Percentiles rank a stretch among this genome's conserved stretches.
These are phyloP conservation scores for Seira sanloemensis DNA, from an alignment of 2,888 invertebrate species.

Conservation along the genomic window DNA sequence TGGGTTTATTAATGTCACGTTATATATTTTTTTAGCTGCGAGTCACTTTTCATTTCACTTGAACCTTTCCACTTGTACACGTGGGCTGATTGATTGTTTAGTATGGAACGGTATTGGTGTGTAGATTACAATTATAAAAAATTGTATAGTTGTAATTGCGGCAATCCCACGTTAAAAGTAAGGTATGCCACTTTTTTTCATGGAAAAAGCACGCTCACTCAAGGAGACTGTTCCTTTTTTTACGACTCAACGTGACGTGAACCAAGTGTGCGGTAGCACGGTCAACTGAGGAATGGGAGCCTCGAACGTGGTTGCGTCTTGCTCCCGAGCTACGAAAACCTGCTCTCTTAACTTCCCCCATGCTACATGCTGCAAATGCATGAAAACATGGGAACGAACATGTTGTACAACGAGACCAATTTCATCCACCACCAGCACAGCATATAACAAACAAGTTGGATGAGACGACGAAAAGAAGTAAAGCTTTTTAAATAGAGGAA, in stretches of 20 bases:
- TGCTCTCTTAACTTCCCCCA: constrained; percentile 63
- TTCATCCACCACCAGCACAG: neutral
- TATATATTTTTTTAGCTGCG: neutral
- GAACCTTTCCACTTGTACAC: too few relatives aligned
- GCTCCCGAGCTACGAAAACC: constrained; percentile 58
- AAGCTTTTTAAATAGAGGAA: neutral
- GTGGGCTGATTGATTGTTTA: too few relatives aligned
- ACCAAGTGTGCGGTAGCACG: constrained; percentile 64
- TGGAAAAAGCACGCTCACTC: neutral
- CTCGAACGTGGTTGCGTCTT: constrained; percentile 56
- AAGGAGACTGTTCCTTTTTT: neutral
- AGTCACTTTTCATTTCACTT: neutral
- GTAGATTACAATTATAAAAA: neutral
- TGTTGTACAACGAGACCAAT: neutral
- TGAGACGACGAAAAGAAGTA: too few relatives aligned
- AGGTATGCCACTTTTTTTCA: neutral
- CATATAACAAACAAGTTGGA: neutral
- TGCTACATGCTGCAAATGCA: neutral
- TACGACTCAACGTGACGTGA: constrained; percentile 59
- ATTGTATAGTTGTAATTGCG: neutral
- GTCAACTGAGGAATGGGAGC: constrained; percentile 66
- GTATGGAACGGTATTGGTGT: too few relatives aligned
- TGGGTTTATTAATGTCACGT: constrained; percentile 17
- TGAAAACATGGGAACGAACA: neutral
- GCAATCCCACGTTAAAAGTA: neutral